Evolutionary conservation across 2,797 vertebrate species (phyloP).

Genomic region (Erpetoichthys calabaricus): DNA sequence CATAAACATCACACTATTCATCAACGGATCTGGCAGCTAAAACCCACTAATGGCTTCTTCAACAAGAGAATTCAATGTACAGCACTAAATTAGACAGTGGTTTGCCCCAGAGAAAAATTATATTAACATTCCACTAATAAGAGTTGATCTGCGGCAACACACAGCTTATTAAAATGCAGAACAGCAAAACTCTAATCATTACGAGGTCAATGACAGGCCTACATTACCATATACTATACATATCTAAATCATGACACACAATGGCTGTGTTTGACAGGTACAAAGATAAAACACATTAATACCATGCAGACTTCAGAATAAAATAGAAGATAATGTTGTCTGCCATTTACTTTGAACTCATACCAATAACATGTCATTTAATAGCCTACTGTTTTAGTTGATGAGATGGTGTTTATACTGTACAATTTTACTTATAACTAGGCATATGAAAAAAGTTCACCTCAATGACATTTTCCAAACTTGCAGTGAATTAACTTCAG

Average conservation of each 20-base stretch:
- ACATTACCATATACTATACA: neutral
- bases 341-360: no score
- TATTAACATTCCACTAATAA: neutral
- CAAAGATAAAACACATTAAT: neutral
- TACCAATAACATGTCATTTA: no score
- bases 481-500: no score
- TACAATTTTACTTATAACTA: no score
- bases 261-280: neutral
- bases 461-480: no score
- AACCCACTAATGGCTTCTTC: neutral
- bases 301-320: no score
- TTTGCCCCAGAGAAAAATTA: neutral
- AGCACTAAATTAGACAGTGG: neutral
- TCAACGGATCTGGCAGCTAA: conserved; percentile 1
- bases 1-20: conserved; percentile 4
- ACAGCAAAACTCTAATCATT: neutral
- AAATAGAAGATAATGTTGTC: no score
- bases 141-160: neutral
- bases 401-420: no score
- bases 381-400: no score
- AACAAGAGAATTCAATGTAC: conserved; percentile 3
- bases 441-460: no score
- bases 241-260: neutral
- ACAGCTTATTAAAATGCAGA: neutral
- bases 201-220: neutral